Percentiles rank a stretch among this genome's conserved stretches.
Evolutionary conservation across 2,888 invertebrate species (phyloP).

Genomic region (Tromatobia lineatoria): DNA sequence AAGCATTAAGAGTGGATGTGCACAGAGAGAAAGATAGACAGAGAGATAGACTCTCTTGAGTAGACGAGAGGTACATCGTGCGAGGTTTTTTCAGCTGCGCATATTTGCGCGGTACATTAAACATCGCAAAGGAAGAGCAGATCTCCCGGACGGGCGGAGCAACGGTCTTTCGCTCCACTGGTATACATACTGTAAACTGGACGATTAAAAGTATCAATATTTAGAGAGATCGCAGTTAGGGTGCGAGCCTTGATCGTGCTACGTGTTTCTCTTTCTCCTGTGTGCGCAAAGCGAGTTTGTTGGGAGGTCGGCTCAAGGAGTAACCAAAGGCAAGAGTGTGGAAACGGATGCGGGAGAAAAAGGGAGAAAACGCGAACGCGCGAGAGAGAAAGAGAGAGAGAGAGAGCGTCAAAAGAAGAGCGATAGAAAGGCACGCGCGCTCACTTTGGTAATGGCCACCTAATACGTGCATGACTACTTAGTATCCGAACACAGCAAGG

Average conservation of each 20-base stretch:
- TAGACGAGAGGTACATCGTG: neutral
- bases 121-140: slow-evolving; percentile 55
- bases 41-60: neutral
- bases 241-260: slow-evolving; percentile 34
- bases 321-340: slow-evolving; percentile 33
- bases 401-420: slow-evolving; percentile 15
- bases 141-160: neutral
- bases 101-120: slow-evolving; percentile 71
- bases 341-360: slow-evolving; percentile 37
- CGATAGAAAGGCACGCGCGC: slow-evolving; percentile 57
- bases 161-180: neutral
- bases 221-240: slow-evolving; percentile 70
- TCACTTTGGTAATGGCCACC: slow-evolving; percentile 71
- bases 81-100: slow-evolving; percentile 71
- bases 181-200: slow-evolving; percentile 72
- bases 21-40: neutral
- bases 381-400: slow-evolving; percentile 8
- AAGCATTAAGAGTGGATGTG: neutral
- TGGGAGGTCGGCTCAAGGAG: slow-evolving; percentile 5
- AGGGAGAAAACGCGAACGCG: slow-evolving; percentile 19
- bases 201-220: slow-evolving; percentile 83
- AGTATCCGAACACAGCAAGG: slow-evolving; percentile 66
- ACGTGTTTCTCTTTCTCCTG: slow-evolving; percentile 11
- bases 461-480: slow-evolving; percentile 71
- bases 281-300: slow-evolving; percentile 1